phyloP scores from a whole-genome alignment of 2,888 invertebrate genomes.

The Cylindroiulus punctatus region DNA sequence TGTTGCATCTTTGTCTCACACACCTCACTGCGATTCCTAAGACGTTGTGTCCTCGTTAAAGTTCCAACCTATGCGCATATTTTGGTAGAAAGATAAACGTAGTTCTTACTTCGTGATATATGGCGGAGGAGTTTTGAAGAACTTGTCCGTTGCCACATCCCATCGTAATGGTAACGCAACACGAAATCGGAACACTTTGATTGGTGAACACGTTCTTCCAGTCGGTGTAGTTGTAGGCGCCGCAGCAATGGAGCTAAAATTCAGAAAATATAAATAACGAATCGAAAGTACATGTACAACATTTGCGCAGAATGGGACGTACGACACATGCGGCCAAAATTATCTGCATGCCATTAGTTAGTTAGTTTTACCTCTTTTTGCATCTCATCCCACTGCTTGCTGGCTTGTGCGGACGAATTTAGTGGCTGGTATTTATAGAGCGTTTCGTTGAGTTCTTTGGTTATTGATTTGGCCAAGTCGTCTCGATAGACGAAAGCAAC shows the following conservation, averaged over 20 bases:
- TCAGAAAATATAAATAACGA: neutral
- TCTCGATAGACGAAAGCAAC: conserved; percentile 50
- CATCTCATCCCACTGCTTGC: conserved; percentile 11
- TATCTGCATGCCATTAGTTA: neutral
- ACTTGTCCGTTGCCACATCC: neutral
- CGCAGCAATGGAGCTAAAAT: conserved; percentile 37
- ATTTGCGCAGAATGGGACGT: neutral
- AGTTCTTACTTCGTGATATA: neutral
- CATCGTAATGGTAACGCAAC: neutral
- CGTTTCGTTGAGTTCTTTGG: neutral
- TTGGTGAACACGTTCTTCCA: neutral
- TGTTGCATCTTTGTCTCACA: no score
- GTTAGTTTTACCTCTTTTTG: conserved; percentile 51
- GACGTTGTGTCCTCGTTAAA: no score
- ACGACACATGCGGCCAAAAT: no score
- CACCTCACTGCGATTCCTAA: no score
- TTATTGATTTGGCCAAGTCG: neutral
- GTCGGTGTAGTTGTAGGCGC: conserved; percentile 19
- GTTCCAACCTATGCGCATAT: no score
- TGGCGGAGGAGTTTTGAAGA: neutral
- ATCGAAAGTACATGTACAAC: neutral
- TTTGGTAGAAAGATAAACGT: neutral
- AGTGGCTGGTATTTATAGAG: neutral
- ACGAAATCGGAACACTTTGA: conserved; percentile 14
- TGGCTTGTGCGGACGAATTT: neutral